Evolutionary conservation across 2,888 invertebrate genomes (phyloP).

Genomic region (Drosophila bunnanda): DNA sequence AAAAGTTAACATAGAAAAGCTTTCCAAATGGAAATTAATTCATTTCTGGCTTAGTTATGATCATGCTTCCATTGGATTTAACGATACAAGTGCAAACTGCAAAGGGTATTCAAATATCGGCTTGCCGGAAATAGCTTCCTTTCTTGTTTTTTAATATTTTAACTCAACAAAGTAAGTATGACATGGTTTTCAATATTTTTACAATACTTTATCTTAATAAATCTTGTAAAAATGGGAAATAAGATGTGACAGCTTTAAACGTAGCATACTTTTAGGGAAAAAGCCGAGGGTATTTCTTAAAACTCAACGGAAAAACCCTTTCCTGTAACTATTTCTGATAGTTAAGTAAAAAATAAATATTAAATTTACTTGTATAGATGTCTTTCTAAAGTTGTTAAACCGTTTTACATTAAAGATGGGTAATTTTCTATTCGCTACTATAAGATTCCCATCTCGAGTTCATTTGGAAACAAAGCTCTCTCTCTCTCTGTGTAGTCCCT

Average conservation of each 20-base stretch:
- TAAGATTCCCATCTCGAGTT: slow-evolving; percentile 35
- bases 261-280: neutral
- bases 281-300: neutral
- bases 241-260: neutral
- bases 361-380: accelerated
- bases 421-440: slow-evolving; percentile 5
- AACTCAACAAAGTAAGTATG: too few relatives aligned
- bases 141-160: too few relatives aligned
- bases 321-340: neutral
- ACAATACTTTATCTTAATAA: neutral
- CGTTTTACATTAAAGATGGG: neutral
- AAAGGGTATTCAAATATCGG: too few relatives aligned
- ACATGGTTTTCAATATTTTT: neutral
- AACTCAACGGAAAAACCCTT: neutral
- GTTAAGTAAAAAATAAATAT: too few relatives aligned
- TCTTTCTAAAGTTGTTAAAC: accelerated
- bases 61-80: too few relatives aligned
- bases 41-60: too few relatives aligned
- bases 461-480: slow-evolving; percentile 53
- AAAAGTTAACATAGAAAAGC: too few relatives aligned
- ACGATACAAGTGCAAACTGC: too few relatives aligned
- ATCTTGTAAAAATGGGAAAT: neutral
- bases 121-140: too few relatives aligned
- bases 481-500: slow-evolving; percentile 19
- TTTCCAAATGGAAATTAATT: too few relatives aligned